These are phyloP conservation scores for Drosophila kurseongensis DNA, from an alignment of 1,140 invertebrate genomes.

Conservation along the genomic window DNA sequence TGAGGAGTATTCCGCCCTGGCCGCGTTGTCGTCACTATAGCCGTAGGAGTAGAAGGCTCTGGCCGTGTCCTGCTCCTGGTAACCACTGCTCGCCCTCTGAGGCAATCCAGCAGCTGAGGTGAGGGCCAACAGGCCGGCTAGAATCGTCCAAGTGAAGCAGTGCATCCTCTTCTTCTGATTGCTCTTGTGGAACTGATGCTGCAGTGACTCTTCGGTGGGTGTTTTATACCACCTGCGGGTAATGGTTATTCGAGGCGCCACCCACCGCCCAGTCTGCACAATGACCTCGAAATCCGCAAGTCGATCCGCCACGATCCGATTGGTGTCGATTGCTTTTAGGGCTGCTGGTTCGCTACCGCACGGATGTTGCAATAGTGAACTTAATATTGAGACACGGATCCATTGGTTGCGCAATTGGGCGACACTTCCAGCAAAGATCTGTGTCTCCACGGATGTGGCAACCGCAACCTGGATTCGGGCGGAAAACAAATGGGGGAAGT, in stretches of 20 bases:
- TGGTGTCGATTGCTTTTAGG: slow-evolving; percentile 40
- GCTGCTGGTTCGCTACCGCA: slow-evolving; percentile 18
- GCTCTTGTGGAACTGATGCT: slow-evolving; percentile 61
- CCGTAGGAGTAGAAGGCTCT: slow-evolving; percentile 89
- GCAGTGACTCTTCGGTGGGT: slow-evolving; percentile 3
- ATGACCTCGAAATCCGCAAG: slow-evolving; percentile 68
- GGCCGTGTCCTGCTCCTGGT: slow-evolving; percentile 87
- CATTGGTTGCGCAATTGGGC: slow-evolving; percentile 52
- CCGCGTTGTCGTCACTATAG: slow-evolving; percentile 87
- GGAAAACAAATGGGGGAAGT: slow-evolving; percentile 32
- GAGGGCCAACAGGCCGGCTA: slow-evolving; percentile 28
- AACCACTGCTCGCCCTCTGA: slow-evolving; percentile 70
- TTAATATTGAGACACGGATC: slow-evolving; percentile 70
- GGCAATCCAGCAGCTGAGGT: slow-evolving; percentile 26
- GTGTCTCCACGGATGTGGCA: slow-evolving; percentile 34
- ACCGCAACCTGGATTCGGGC: slow-evolving; percentile 30
- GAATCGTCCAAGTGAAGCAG: slow-evolving; percentile 41
- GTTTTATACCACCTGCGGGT: slow-evolving; percentile 70
- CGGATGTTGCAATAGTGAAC: slow-evolving; percentile 72
- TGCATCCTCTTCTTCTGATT: slow-evolving; percentile 58
- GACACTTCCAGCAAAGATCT: slow-evolving; percentile 20
- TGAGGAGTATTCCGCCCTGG: slow-evolving; percentile 88
- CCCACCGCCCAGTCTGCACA: slow-evolving; percentile 57
- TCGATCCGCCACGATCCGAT: slow-evolving; percentile 35
- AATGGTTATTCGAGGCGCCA: slow-evolving; percentile 61